A percentile compares a stretch with the other conserved stretches of the same genome.
Evolutionary conservation across 1,140 invertebrate species (phyloP).

Genomic region (Teleopsis dalmanni): DNA sequence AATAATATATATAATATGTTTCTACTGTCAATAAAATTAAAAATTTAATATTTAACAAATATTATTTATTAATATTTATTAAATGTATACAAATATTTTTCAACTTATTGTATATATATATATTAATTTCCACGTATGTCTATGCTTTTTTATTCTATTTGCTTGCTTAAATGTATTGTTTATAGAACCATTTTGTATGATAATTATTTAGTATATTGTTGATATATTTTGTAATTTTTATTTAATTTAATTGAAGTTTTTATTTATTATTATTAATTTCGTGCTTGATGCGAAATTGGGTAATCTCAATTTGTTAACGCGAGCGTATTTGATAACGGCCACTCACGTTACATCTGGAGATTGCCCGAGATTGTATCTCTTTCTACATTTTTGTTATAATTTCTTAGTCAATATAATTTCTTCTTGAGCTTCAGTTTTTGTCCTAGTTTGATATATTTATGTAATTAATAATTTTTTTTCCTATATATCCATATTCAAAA

Average conservation of each 20-base stretch:
- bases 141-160: too few species aligned
- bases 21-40: too few species aligned
- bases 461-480: constrained; percentile 6
- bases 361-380: constrained; percentile 38
- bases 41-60: too few species aligned
- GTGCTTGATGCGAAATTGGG: constrained; percentile 29
- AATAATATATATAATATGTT: too few species aligned
- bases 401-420: constrained; percentile 15
- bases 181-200: too few species aligned
- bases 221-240: background rate
- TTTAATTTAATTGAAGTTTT: constrained; percentile 1
- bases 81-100: too few species aligned
- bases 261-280: too few species aligned
- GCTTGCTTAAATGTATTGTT: too few species aligned
- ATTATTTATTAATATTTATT: too few species aligned
- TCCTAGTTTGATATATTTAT: constrained; percentile 3
- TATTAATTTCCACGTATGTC: too few species aligned
- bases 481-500: background rate
- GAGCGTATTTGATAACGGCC: constrained; percentile 34
- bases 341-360: constrained; percentile 46
- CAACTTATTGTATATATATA: too few species aligned
- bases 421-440: constrained; percentile 19
- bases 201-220: too few species aligned
- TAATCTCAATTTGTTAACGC: constrained; percentile 47
- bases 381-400: constrained; percentile 29